Percentiles rank a stretch among this genome's conserved stretches.
Conservation (phyloP, 2,888 invertebrate genomes). For the Drosophila eohydei region DNA sequence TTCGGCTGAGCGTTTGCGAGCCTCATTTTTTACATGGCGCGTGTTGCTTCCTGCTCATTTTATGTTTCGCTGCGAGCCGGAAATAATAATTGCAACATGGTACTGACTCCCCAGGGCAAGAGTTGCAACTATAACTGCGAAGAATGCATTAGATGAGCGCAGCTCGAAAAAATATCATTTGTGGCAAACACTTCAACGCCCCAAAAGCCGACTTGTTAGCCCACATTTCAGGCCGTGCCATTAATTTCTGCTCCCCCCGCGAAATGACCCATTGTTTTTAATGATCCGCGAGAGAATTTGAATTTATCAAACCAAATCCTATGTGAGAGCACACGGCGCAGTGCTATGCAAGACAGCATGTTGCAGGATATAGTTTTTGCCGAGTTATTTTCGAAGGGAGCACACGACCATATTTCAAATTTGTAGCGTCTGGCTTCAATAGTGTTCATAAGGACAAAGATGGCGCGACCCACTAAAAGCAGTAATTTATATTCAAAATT, state of each 20-base stretch:
- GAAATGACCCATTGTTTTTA: constrained; percentile 12
- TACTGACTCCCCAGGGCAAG: constrained; percentile 48
- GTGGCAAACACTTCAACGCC: constrained; percentile 4
- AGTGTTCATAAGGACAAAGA: no score
- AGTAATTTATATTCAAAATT: no score
- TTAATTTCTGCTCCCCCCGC: constrained; percentile 5
- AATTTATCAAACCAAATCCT: neutral
- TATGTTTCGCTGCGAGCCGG: constrained; percentile 73
- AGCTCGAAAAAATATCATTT: constrained; percentile 51
- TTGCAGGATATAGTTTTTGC: no score
- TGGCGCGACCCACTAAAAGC: no score
- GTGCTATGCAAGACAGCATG: no score
- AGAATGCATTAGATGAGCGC: constrained; percentile 61
- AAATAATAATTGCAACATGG: constrained; percentile 79
- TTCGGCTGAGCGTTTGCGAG: constrained; percentile 12
- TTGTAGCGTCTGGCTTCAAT: no score
- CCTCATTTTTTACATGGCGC: constrained; percentile 51
- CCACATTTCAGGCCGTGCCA: constrained; percentile 5
- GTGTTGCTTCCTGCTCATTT: constrained; percentile 75
- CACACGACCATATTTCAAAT: no score
- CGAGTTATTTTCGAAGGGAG: no score
- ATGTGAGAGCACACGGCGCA: neutral
- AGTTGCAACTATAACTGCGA: constrained; percentile 19
- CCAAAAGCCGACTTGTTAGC: constrained; percentile 2
- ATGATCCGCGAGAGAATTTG: neutral